phyloP scores from a whole-genome alignment of 2,113 vertebrate species.

The Balaeniceps rex region DNA sequence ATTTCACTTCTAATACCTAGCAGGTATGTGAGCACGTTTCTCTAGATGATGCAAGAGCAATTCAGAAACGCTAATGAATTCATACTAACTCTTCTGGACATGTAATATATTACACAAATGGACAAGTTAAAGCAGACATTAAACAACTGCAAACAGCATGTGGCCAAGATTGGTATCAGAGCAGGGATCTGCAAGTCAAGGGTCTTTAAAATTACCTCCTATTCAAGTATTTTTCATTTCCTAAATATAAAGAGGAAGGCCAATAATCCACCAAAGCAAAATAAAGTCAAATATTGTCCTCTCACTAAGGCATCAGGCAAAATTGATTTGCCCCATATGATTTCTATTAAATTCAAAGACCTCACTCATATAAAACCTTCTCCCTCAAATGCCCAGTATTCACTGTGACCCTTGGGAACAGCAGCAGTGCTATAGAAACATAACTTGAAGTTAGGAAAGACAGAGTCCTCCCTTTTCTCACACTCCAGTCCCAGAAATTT shows the following conservation, averaged over 20 bases:
- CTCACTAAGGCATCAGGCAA: neutral
- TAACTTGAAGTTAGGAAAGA: neutral
- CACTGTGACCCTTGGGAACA: neutral
- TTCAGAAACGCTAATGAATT: slow-evolving; percentile 2
- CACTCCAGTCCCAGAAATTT: neutral
- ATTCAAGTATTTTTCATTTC: neutral
- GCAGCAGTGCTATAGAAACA: neutral
- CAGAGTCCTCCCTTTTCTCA: neutral
- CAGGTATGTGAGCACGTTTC: neutral
- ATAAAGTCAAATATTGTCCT: neutral
- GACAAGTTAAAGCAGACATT: neutral
- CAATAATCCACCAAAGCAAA: neutral
- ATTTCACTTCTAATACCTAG: neutral
- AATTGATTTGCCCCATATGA: neutral
- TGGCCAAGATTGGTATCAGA: neutral
- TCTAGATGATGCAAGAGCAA: slow-evolving; percentile 1
- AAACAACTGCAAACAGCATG: neutral
- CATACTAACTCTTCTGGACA: neutral
- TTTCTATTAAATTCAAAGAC: neutral
- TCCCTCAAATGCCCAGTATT: neutral
- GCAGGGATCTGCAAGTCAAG: neutral
- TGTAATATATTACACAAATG: neutral
- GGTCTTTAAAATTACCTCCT: neutral
- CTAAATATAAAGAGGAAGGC: neutral
- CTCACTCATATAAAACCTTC: neutral